phyloP scores from a whole-genome alignment of 1,140 invertebrate species.

The Penaeus chinensis region DNA sequence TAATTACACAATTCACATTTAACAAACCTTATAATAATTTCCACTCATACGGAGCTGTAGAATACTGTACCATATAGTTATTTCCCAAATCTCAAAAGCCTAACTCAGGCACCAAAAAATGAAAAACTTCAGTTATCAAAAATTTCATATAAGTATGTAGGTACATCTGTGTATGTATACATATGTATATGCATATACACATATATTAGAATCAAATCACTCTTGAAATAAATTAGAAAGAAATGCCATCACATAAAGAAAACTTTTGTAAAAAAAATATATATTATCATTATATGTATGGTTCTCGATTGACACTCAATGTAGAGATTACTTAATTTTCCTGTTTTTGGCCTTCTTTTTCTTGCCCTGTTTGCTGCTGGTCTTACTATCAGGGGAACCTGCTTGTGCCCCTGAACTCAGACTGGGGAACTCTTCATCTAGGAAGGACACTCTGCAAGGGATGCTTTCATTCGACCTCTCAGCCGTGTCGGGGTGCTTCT shows the following conservation, averaged over 20 bases:
- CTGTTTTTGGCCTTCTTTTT: slow-evolving; percentile 32
- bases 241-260: neutral
- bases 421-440: neutral
- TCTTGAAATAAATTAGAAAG: neutral
- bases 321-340: slow-evolving; percentile 27
- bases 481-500: too few species aligned
- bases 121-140: too few species aligned
- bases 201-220: neutral
- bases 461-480: too few species aligned
- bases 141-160: neutral
- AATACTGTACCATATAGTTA: too few species aligned
- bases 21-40: too few species aligned
- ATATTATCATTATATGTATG: neutral
- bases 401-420: neutral
- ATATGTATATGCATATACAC: slow-evolving; percentile 6
- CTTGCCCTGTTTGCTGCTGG: slow-evolving; percentile 25
- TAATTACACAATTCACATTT: too few species aligned
- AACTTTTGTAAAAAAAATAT: neutral
- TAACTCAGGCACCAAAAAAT: too few species aligned
- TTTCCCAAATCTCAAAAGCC: too few species aligned
- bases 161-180: neutral
- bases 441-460: too few species aligned
- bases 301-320: neutral
- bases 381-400: neutral
- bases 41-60: too few species aligned